Evolutionary conservation across 2,888 invertebrate species (phyloP).

Genomic region (Blastobasis adustella): DNA sequence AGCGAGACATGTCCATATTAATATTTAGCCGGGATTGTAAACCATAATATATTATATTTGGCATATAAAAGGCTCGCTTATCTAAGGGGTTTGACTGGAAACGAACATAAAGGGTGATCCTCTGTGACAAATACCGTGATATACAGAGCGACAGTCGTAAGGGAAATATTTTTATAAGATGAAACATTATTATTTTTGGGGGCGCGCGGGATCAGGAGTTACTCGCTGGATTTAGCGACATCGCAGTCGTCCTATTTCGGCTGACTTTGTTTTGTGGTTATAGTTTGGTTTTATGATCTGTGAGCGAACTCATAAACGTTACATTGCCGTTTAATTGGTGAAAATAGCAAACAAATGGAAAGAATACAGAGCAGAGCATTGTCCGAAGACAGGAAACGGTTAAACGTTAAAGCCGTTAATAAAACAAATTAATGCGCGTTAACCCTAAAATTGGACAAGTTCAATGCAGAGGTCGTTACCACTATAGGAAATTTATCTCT

Average conservation of each 20-base stretch:
- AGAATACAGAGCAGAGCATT: constrained; percentile 40
- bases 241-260: constrained; percentile 27
- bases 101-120: constrained; percentile 76
- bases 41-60: constrained; percentile 76
- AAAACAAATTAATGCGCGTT: constrained; percentile 70
- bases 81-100: constrained; percentile 76
- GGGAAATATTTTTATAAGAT: constrained; percentile 75
- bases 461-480: constrained; percentile 72
- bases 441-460: constrained; percentile 74
- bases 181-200: constrained; percentile 75
- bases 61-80: constrained; percentile 76
- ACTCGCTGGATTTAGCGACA: constrained; percentile 60
- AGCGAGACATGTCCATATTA: constrained; percentile 37
- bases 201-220: constrained; percentile 63
- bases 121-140: constrained; percentile 75
- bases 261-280: constrained; percentile 19
- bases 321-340: constrained; percentile 2
- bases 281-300: constrained; percentile 7
- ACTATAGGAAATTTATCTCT: constrained; percentile 70
- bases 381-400: constrained; percentile 59
- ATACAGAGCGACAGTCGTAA: constrained; percentile 73
- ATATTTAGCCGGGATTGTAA: constrained; percentile 55
- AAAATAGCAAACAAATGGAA: constrained; percentile 42
- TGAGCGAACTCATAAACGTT: no score
- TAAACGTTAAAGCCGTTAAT: constrained; percentile 65